Evolutionary conservation across 2,797 vertebrate species (phyloP).

Genomic region (Liasis olivaceus): DNA sequence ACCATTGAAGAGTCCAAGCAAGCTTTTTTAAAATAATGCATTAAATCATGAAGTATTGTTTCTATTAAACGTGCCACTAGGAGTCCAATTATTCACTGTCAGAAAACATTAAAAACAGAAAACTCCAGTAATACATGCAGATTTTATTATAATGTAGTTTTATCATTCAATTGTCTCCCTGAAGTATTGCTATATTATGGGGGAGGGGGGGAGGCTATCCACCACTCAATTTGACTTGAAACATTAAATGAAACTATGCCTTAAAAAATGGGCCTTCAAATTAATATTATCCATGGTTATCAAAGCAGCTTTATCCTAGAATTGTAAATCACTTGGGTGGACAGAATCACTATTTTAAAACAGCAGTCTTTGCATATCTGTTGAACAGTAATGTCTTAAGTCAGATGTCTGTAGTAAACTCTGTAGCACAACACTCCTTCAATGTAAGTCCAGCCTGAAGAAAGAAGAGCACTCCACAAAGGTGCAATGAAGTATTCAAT

Average conservation of each 20-base stretch:
- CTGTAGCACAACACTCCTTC: background rate
- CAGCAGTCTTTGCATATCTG: background rate
- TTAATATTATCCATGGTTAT: background rate
- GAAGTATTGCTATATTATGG: background rate
- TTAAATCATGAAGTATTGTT: background rate
- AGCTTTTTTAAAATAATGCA: background rate
- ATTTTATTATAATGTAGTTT: background rate
- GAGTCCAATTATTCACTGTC: background rate
- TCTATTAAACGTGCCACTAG: background rate
- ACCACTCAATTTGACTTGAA: background rate
- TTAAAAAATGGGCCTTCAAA: background rate
- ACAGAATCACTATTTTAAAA: background rate
- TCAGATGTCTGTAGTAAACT: background rate
- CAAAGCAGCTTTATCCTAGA: background rate
- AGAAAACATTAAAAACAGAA: background rate
- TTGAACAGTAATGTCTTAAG: background rate
- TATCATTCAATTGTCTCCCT: background rate
- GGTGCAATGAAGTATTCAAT: background rate
- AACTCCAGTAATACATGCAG: background rate
- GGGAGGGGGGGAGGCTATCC: background rate
- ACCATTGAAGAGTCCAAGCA: background rate
- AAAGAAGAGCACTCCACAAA: background rate
- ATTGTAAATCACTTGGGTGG: background rate
- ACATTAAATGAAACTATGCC: background rate
- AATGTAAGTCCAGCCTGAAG: background rate